Evolutionary conservation across 2,797 vertebrate species (phyloP), one percentile per base, ranked within the genome.

Genomic region (Enteromius anoplus): DNA sequence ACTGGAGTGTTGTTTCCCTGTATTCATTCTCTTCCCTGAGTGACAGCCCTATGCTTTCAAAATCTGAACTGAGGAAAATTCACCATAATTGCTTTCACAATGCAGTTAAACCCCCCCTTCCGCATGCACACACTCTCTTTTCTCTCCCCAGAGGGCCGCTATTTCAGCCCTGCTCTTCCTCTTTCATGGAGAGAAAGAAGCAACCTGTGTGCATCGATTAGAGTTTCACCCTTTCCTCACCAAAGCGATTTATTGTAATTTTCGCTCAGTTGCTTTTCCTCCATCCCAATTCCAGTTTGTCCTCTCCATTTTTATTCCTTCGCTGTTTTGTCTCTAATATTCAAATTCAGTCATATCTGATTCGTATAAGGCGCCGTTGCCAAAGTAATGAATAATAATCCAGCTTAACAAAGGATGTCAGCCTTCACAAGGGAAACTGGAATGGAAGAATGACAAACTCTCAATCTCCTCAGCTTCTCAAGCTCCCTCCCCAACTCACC

Each of bases 31-130:
- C 87, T 89, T 90, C 73, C 29, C 69, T 94, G 92, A 93, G 91
- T 93, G 94, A 93, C 92, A 93, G 92, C 90, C 90, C 85, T 89
- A 88, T 71, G 87, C 94, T 94, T 94, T 94, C 92, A 94, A 92
- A 93, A 72, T 93, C 91, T 93, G 92, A 94, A 93, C 92, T 94
- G 93, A 94, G 91, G 93, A 94, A 91, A 93, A 94, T 94, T 94
- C 93, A 92, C 90, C 91, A 92, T 93, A 94, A 94, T 94, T 94
- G 93, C 93, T 93, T 94, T 93, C 93, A 93, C 92, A 94, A 93
- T 91, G 89, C 92, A 92, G 92, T 93, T 93, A 92, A 78, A 64
- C 62, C 81, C 79, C 70, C 73, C 55, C 73, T 47, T 45, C 7
- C n/a, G 32, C 85, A 83, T 51, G 75, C 65, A 73, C 77, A 83